Base-by-base conservation (phyloP, 2,797 vertebrate species). In the Mareca strepera region DNA sequence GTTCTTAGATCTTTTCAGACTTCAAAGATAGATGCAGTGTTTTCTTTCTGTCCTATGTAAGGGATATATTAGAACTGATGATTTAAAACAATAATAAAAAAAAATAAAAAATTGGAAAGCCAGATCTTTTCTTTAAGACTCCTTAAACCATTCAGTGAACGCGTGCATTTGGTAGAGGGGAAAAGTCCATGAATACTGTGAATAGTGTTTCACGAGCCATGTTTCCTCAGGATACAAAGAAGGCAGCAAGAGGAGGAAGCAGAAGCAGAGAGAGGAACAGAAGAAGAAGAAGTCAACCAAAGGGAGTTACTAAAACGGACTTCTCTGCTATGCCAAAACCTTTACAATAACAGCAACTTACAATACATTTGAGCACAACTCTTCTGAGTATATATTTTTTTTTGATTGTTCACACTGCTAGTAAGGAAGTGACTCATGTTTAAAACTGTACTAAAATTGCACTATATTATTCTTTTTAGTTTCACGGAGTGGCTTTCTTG, bases 221-320 rank as follows among this genome's bases (percentile, higher is more conserved):
- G 96, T 98, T 92, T 98, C 92, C 98, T 77, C 90, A 99, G 99
- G 99, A 94, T 92, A 98, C 97, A 98, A 97, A 91, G 99, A 99
- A 97, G 97, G 97, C 94, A 97, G 97, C 97, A 99, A 99, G 98
- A 98, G 99, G 98, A 99, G 98, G 98, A 99, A 99, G 96, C 98
- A 98, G 95, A 98, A 99, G 98, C 98, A 98, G 91, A 98, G 98
- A 93, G 99, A 99, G 72, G 99, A 99, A 46, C 97, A 98, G 97
- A 99, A 98, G 98, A 99, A 99, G 98, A 99, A 99, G 97, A 98
- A 98, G 96, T 69, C 98, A 74, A 96, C 98, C 96, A 98, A 98
- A 93, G 97, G 97, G 92, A 98, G 97, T 93, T 98, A 98, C 90
- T 98, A 98, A 96, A 97, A 93, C 53, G 98, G 96, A 97, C 94